Conservation (phyloP, 2,797 vertebrate genomes). For the Chaenodraco wilsoni region DNA sequence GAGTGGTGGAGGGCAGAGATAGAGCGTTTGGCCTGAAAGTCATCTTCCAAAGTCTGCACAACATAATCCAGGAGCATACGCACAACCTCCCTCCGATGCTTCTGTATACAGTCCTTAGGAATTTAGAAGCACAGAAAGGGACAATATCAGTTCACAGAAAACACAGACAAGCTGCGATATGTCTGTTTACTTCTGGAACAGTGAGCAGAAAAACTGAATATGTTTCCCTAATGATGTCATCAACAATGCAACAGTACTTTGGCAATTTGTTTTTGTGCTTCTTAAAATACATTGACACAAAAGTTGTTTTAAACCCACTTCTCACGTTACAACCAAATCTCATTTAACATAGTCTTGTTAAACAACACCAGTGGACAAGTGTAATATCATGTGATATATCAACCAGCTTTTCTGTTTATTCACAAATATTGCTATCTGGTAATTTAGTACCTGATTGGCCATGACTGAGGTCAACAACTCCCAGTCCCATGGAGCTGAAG, state of each 20-base stretch:
- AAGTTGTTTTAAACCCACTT: neutral
- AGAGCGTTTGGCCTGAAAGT: constrained; percentile 85
- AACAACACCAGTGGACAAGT: neutral
- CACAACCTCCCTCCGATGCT: constrained; percentile 67
- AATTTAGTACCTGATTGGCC: constrained; percentile 86
- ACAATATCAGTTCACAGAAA: neutral
- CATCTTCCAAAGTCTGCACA: constrained; percentile 92
- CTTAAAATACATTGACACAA: neutral
- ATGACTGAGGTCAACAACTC: constrained; percentile 85
- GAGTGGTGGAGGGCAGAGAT: constrained; percentile 80
- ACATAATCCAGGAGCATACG: constrained; percentile 91
- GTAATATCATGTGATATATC: neutral
- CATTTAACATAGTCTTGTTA: neutral
- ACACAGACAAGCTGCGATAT: neutral
- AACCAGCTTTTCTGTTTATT: neutral
- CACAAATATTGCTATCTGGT: constrained; percentile 1
- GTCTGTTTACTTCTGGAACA: neutral
- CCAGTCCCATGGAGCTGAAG: constrained; percentile 92
- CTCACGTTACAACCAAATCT: neutral
- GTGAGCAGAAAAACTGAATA: neutral
- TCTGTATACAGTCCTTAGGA: constrained; percentile 67
- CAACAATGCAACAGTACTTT: neutral
- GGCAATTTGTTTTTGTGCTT: neutral
- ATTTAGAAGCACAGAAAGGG: neutral
- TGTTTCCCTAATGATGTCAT: neutral